phyloP scores from a whole-genome alignment of 53 echinoderm and acorn worm genomes.

The Arbacia lixula region DNA sequence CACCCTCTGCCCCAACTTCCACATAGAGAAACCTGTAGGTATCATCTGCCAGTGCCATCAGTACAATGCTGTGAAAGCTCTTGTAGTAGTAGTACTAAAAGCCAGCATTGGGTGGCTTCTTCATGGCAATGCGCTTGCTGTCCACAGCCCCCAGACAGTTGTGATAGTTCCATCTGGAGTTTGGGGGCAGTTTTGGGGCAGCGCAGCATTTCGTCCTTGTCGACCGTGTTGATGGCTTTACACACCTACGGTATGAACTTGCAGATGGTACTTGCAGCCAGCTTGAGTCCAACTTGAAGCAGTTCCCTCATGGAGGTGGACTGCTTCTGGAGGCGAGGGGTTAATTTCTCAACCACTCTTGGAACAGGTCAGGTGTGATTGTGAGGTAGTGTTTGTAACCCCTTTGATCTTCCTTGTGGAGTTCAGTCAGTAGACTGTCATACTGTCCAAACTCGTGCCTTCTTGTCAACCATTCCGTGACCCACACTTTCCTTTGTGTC shows the following conservation, averaged over 20 bases:
- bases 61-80: conserved; percentile 58
- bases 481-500: too few relatives aligned
- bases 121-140: conserved; percentile 36
- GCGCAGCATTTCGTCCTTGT: conserved; percentile 35
- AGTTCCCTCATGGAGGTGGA: conserved; percentile 36
- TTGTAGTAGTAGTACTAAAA: conserved; percentile 58
- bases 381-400: conserved; percentile 51
- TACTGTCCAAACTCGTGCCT: conserved; percentile 65
- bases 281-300: conserved; percentile 51
- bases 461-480: conserved; percentile 41
- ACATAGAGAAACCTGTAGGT: conserved; percentile 33
- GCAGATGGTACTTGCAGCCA: conserved; percentile 61
- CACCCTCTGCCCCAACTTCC: conserved; percentile 43
- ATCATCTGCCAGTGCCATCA: conserved; percentile 61
- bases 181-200: not conserved
- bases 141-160: conserved; percentile 42
- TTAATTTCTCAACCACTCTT: conserved; percentile 51
- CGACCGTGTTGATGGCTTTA: conserved; percentile 51
- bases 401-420: conserved; percentile 48
- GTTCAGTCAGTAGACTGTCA: conserved; percentile 62
- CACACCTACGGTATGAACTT: conserved; percentile 55
- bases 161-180: conserved; percentile 29
- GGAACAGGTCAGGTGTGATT: conserved; percentile 27
- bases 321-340: conserved; percentile 47
- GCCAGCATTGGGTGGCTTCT: conserved; percentile 50